Base-by-base conservation (phyloP, 2,113 vertebrate genomes). In the Aptenodytes forsteri region DNA sequence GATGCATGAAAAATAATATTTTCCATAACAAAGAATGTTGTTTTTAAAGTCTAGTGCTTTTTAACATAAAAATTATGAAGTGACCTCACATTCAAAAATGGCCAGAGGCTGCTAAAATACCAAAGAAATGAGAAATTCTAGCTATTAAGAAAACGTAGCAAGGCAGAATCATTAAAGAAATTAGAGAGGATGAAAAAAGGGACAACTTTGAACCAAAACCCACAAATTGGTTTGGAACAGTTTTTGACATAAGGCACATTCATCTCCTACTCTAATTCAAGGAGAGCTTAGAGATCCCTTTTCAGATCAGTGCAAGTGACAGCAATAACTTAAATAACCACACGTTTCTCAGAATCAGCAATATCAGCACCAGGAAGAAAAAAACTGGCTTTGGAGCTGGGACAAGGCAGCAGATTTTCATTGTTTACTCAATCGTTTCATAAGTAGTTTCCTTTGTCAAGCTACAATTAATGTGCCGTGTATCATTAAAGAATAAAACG, bases 71-170 rank as follows among this genome's bases (percentile, higher is more conserved):
- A 96, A 91, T 87, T 75, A 92, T 50, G 55, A 86, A 65, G 59
- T 91, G 80, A 96, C 50, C 91, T 96, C 93, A 92, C 89, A 58
- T 26, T 38, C 80, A 91, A 95, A 94, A 96, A 62, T 78, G 87
- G 72, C 59, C 80, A 90, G 59, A 88, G 78, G 54, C 81, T 85
- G 81, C 70, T 91, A 82, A 94, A 95, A 95, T 17, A 83, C 80
- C 92, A 96, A 84, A 97, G 87, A 95, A 89, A 91, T 79, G 27
- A 84, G 89, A 97, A 96, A 96, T 87, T 83, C 61, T 94, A 89
- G 90, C 76, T 87, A 96, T 21, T 72, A 91, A 80, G 78, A 96
- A 92, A 77, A 91, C 8, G 38, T 5, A 90, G 44, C 34, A 61
- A 82, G 62, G 66, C 15, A 3, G 71, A 96, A 71, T 85, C 70